Base-by-base conservation (phyloP, 2,113 vertebrate genomes). In the Climacteris rufus region DNA sequence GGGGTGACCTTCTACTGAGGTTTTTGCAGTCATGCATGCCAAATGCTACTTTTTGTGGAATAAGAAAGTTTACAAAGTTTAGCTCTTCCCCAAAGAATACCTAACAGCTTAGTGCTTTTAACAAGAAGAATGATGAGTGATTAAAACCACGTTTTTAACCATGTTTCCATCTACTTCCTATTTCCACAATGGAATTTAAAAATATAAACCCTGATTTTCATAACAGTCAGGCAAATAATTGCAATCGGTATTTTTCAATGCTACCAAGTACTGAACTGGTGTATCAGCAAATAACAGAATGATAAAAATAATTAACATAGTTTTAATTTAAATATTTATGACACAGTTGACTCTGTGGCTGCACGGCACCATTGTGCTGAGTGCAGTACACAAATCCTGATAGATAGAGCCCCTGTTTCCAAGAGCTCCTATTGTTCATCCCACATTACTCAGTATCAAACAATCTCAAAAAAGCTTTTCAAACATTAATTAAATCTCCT, bases 301-400 rank as follows among this genome's bases (percentile, higher is more conserved):
- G 88, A 97, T 94, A 94, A 96, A 95, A 96, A 95, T 94, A 95
- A 95, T 97, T 94, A 96, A 74, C 86, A 83, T 71, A 91, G 90
- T 53, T 93, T 93, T 95, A 92, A 96, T 96, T 96, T 96, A 97
- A 97, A 97, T 97, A 96, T 97, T 94, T 93, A 94, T 96, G 88
- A 93, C 93, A 94, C 17, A 33, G 87, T 95, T 87, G 95, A 85
- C 92, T 86, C 63, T 15, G 52, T 74, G 83, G 85, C 82, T 83
- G 79, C 63, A 37, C 1, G 0, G 28, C 78, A 74, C 94, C 85
- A 94, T 94, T 96, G 92, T 97, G 85, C 86, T 75, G 65, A 82
- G 91, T 71, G 64, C 80, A 71, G 88, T 94, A 96, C 91, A 93
- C 92, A 96, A 93, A 81, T 45, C 65, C 14, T 9, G 82, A 77